Evolutionary conservation across 2,888 invertebrate genomes (phyloP), one percentile per base, ranked within the genome.

Genomic region (Rhagium mordax): DNA sequence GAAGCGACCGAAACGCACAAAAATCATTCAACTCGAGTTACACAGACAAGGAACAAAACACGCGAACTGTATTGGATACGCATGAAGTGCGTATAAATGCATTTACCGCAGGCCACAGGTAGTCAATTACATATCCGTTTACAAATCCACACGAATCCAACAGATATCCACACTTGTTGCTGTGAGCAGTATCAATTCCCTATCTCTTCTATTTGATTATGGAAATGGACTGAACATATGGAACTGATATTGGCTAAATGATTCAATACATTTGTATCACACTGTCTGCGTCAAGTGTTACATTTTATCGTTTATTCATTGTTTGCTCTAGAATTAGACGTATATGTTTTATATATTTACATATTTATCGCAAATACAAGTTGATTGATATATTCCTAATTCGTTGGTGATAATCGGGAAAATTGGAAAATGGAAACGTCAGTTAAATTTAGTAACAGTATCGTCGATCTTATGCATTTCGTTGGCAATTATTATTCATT

Each of bases 221-320:
- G 82, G 81, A 83, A 82, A 83, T 83, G 82, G 81, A 78, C 81
- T 73, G 81, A 84, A 81, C 84, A 84, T 83, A 84, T 84, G 84
- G 79, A 75, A 79, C 81, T 82, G 84, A 84, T 84, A 84, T 69
- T 74, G n/a, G 76, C 71, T 81, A 81, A 82, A 81, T 79, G 76
- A 79, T 79, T 75, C 74, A 79, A 79, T 81, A 78, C 78, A 78
- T 78, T 79, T 78, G 77, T 75, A 78, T 75, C 78, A 62, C 74
- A 57, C 74, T 79, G 77, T 74, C 74, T 74, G n/a, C n/a, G 75
- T 79, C 76, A 67, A 81, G 78, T 71, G 76, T 49, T 68, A 76
- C 72, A 77, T 72, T 78, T 79, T 81, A 81, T 82, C 81, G 77
- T 74, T 75, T 74, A 79, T 78, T 79, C 78, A 67, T 71, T 81